A percentile compares a stretch with the other conserved stretches of the same genome.
Evolutionary conservation across 1,140 invertebrate genomes (phyloP).

Genomic region (Diabrotica virgifera): DNA sequence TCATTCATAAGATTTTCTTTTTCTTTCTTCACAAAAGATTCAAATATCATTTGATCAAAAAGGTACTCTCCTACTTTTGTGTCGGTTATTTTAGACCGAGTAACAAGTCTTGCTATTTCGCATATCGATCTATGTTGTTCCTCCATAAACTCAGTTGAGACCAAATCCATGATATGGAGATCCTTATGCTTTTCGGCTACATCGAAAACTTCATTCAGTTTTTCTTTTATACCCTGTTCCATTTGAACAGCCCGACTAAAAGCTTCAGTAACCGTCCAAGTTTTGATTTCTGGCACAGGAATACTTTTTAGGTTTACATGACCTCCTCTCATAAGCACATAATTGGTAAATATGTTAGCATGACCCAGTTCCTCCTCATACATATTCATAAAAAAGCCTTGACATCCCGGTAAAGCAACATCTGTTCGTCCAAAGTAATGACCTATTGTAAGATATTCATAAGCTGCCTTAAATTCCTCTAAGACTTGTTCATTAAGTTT

Average conservation of each 20-base stretch:
- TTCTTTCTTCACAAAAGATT: constrained; percentile 28
- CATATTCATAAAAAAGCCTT: constrained; percentile 67
- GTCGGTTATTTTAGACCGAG: constrained; percentile 28
- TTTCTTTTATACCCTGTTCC: constrained; percentile 73
- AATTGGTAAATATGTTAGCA: constrained; percentile 70
- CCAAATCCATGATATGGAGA: constrained; percentile 65
- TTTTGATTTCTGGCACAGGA: constrained; percentile 54
- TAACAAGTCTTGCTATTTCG: constrained; percentile 29
- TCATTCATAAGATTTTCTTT: constrained; percentile 27
- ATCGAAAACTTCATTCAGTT: constrained; percentile 55
- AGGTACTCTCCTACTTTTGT: constrained; percentile 33
- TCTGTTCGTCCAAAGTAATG: constrained; percentile 77
- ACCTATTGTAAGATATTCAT: constrained; percentile 79
- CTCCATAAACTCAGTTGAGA: constrained; percentile 66
- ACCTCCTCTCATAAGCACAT: constrained; percentile 79
- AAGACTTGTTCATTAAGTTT: constrained; percentile 84
- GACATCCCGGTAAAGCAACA: constrained; percentile 69
- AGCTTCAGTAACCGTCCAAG: constrained; percentile 66
- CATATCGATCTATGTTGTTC: constrained; percentile 53
- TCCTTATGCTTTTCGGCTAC: constrained; percentile 64
- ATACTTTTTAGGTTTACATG: constrained; percentile 56
- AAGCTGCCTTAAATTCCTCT: constrained; percentile 79
- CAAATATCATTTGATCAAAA: constrained; percentile 37
- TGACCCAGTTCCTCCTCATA: constrained; percentile 76
- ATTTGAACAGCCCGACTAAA: constrained; percentile 66